These are phyloP conservation scores for Etia nguti DNA, from an alignment of 2,113 vertebrate species.

Conservation along the genomic window DNA sequence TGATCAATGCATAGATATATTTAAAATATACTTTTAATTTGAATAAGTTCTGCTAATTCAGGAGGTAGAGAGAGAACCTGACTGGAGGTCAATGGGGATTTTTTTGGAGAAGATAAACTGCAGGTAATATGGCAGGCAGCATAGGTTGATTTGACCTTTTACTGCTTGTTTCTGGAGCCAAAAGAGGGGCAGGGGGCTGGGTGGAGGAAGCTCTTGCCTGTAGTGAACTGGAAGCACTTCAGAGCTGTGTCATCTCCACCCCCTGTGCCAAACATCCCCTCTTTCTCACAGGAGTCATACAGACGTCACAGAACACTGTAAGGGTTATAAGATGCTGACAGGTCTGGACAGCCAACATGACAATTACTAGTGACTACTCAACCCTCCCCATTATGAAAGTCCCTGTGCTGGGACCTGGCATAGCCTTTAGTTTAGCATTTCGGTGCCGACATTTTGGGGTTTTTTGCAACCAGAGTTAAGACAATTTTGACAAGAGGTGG, in stretches of 20 bases:
- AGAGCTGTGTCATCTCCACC: not conserved
- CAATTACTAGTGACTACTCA: not conserved
- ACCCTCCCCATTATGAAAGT: not conserved
- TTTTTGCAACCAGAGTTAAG: not conserved
- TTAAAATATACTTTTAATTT: not conserved
- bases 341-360: not conserved
- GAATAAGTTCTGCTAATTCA: not conserved
- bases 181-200: slow-evolving; percentile 8
- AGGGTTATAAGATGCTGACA: not conserved
- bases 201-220: slow-evolving; percentile 15
- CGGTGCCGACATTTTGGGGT: fast-evolving
- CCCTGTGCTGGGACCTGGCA: no score
- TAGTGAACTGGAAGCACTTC: slow-evolving; percentile 16
- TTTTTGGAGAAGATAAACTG: slow-evolving; percentile 53
- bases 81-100: slow-evolving; percentile 44
- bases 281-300: not conserved
- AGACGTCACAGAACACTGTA: not conserved
- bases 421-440: not conserved
- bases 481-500: not conserved
- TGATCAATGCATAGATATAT: not conserved
- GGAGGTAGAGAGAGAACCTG: not conserved
- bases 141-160: slow-evolving; percentile 60
- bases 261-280: not conserved
- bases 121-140: slow-evolving; percentile 30
- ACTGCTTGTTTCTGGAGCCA: slow-evolving; percentile 37